These are phyloP conservation scores for Diploscapter pachys DNA, from an alignment of 1,140 invertebrate genomes.

Conservation along the genomic window DNA sequence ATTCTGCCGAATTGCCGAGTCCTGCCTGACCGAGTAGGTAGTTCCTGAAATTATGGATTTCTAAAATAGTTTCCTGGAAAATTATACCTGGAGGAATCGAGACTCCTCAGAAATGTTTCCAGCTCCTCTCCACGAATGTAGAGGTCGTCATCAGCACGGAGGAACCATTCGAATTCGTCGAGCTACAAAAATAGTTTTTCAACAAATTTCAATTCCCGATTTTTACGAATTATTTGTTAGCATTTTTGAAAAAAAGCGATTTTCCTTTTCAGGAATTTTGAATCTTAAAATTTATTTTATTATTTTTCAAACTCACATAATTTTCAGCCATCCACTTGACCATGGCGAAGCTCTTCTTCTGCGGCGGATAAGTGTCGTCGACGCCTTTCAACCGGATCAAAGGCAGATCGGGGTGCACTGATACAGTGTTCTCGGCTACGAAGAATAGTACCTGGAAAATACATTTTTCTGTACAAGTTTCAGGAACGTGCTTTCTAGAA, in stretches of 20 bases:
- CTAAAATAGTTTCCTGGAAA: background rate
- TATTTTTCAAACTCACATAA: constrained; percentile 64
- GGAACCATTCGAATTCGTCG: constrained; percentile 91
- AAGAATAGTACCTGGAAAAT: constrained; percentile 47
- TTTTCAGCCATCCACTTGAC: constrained; percentile 95
- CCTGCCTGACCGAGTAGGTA: constrained; percentile 63
- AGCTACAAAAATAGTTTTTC: constrained; percentile 48
- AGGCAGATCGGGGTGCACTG: constrained; percentile 47
- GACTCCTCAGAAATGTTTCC: constrained; percentile 77
- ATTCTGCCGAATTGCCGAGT: constrained; percentile 73
- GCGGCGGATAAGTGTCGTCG: constrained; percentile 78
- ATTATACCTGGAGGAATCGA: constrained; percentile 73
- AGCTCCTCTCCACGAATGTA: constrained; percentile 84
- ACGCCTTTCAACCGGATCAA: constrained; percentile 52
- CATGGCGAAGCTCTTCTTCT: constrained; percentile 98
- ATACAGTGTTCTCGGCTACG: constrained; percentile 53
- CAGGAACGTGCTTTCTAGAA: constrained; percentile 39
- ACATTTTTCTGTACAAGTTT: constrained; percentile 29
- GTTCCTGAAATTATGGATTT: constrained; percentile 20
- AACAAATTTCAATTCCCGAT: too few relatives aligned
- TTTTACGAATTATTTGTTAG: too few relatives aligned
- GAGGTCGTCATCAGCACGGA: constrained; percentile 94
- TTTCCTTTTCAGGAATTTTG: background rate
- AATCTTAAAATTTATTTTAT: too few relatives aligned
- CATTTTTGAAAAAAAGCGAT: too few relatives aligned